A percentile compares a stretch with the other conserved stretches of the same genome.
Conservation (phyloP, 2,113 vertebrate species). For the Platysteira castanea region DNA sequence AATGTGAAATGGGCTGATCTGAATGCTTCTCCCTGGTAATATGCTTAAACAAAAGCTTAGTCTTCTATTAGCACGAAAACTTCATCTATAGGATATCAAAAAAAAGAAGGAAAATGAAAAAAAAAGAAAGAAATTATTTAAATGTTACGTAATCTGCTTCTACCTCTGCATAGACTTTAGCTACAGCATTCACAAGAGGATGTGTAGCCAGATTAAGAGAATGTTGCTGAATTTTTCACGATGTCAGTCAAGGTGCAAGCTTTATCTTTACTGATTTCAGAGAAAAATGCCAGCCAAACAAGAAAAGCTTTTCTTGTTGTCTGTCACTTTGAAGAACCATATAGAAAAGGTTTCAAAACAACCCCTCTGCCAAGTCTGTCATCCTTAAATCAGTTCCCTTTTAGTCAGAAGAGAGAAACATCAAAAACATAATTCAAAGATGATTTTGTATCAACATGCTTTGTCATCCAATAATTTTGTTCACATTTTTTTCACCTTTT, state of each 20-base stretch:
- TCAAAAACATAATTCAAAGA: not conserved
- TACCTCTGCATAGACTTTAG: not conserved
- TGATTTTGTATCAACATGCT: not conserved
- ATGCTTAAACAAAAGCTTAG: not conserved
- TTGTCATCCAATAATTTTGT: not conserved
- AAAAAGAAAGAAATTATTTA: not conserved
- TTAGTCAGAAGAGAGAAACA: not conserved
- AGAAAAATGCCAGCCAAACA: not conserved
- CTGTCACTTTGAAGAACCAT: not conserved
- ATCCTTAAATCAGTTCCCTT: not conserved
- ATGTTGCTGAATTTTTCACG: not conserved
- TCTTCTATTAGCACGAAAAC: not conserved
- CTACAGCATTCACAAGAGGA: not conserved
- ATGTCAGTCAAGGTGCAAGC: not conserved
- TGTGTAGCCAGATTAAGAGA: not conserved
- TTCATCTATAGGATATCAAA: not conserved
- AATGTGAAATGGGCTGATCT: slow-evolving; percentile 10
- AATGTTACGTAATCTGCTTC: not conserved
- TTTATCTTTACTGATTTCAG: not conserved
- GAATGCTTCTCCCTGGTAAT: not conserved
- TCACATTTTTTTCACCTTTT: not conserved
- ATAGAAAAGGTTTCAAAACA: not conserved
- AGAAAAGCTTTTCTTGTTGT: not conserved
- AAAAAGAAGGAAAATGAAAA: not conserved
- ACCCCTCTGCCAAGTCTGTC: not conserved